Conservation (phyloP, 2,113 vertebrate species). For the Eidolon helvum region DNA sequence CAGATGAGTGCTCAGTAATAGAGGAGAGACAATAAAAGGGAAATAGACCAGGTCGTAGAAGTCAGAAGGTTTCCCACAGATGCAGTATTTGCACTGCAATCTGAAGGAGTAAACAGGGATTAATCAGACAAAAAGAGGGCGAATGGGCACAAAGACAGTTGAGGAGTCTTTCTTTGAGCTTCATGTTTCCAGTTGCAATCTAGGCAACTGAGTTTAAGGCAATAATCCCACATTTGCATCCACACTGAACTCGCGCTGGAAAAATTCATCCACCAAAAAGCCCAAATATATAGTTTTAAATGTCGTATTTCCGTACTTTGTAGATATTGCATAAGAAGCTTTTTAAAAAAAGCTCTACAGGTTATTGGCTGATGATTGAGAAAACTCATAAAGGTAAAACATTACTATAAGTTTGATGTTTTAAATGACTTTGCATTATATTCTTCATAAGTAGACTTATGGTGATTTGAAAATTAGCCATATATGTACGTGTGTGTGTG, state of each 20-base stretch:
- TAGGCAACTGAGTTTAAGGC: not conserved
- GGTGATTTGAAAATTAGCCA: not conserved
- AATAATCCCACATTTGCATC: not conserved
- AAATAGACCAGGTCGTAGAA: not conserved
- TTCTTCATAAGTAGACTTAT: not conserved
- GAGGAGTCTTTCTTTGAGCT: not conserved
- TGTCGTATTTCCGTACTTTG: not conserved
- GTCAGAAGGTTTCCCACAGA: not conserved
- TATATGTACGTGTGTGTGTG: too few relatives aligned
- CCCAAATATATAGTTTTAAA: not conserved
- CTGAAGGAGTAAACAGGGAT: not conserved
- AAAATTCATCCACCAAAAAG: not conserved
- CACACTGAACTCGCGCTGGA: not conserved
- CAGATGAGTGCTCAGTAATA: rapidly evolving
- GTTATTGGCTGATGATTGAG: not conserved
- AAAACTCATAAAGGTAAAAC: not conserved
- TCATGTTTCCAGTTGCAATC: not conserved
- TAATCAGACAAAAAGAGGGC: not conserved
- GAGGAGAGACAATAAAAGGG: not conserved
- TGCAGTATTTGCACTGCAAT: not conserved
- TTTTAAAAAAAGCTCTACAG: not conserved
- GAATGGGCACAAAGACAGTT: not conserved
- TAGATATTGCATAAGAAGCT: not conserved
- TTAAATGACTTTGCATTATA: not conserved
- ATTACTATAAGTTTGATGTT: not conserved